Evolutionary conservation across 2,113 vertebrate species (phyloP), one percentile per base, ranked within the genome.

Genomic region (Epinephelus moara): DNA sequence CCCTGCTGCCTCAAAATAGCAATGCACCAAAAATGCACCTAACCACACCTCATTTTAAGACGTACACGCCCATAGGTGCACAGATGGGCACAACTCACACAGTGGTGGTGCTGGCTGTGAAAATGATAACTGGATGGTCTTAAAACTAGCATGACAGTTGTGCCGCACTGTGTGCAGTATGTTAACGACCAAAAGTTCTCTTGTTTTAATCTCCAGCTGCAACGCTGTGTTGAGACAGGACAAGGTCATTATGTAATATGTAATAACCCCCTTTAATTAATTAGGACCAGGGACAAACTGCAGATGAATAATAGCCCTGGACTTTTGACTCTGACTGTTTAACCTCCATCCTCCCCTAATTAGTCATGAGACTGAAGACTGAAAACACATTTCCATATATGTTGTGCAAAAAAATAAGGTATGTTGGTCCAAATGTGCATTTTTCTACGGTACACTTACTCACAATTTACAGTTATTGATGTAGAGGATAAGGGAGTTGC

Each of bases 201-300:
- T 14, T 8, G 1, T 42, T 74, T 61, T 9, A 42, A 55, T 78
- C 37, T 55, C 15, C 57, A 7, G 5, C 33, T 49, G 55, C 3
- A 77, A 62, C 47, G 30, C 66, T 75, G 47, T n/a, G 56, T 37
- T 72, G 47, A 81, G 42, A 21, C 27, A 53, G 68, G 53, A 74
- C 50, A 13, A 17, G 6, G 25, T 60, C 17, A 5, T 82, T 56
- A 77, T 55, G 52, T 33, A 70, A 67, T 42, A 27, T 59, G 12
- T 25, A 69, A 63, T 52, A 57, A 81, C 6, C 5, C 0, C 4
- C 6, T 30, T 68, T 30, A 62, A 59, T 84, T 62, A 79, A 59
- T 27, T 4, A 61, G 37, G 19, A 25, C 13, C 40, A 42, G 61
- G 33, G 42, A 4, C 40, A n/a, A 23, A 57, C 19, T 25, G n/a